Evolutionary conservation across 2,888 invertebrate genomes (phyloP).

Genomic region (Acheta domesticus): DNA sequence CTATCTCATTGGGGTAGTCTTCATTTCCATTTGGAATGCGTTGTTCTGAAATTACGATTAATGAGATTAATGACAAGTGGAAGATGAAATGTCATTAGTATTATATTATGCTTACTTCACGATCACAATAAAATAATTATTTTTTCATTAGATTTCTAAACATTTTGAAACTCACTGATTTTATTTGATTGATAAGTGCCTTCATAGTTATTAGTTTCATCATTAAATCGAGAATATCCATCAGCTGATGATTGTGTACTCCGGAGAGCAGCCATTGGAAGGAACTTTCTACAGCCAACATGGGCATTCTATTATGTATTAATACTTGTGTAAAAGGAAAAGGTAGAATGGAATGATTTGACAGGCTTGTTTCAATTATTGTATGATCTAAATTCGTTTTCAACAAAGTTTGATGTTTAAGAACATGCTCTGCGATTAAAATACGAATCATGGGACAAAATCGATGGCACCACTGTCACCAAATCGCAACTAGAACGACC

Average conservation of each 20-base stretch:
- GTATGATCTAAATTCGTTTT: too few relatives aligned
- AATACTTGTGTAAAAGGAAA: neutral
- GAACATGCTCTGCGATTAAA: too few relatives aligned
- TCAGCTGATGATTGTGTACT: constrained; percentile 58
- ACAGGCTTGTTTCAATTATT: too few relatives aligned
- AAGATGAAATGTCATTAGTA: constrained; percentile 23
- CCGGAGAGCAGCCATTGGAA: constrained; percentile 54
- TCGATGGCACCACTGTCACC: neutral
- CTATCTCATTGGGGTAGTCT: constrained; percentile 39
- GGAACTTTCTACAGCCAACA: constrained; percentile 9
- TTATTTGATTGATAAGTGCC: constrained; percentile 61
- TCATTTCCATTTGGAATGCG: constrained; percentile 31
- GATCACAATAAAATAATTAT: constrained; percentile 48
- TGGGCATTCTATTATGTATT: neutral
- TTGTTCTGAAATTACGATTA: neutral
- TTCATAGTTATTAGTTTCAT: constrained; percentile 49
- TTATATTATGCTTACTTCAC: neutral
- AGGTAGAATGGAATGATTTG: neutral
- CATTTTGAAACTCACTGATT: constrained; percentile 49
- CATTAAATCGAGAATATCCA: constrained; percentile 63
- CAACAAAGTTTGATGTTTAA: too few relatives aligned
- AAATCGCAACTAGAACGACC: neutral
- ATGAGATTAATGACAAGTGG: neutral
- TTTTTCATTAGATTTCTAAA: too few relatives aligned
- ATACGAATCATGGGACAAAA: neutral